Evolutionary conservation across 1,140 invertebrate species (phyloP).

Genomic region (Orius insidiosus): DNA sequence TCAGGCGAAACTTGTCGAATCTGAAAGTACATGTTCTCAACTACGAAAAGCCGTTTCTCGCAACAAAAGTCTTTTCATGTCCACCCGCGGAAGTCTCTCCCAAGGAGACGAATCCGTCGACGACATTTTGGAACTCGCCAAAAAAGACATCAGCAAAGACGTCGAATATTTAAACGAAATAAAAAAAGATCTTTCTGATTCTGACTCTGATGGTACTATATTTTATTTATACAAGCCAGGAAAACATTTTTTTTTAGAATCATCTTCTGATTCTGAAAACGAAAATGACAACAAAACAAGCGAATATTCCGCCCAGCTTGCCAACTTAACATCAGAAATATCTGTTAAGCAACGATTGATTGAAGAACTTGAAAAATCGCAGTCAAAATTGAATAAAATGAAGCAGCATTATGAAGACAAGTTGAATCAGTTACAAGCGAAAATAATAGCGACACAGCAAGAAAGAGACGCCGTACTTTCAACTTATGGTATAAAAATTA

Average conservation of each 20-base stretch:
- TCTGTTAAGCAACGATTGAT: constrained; percentile 84
- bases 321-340: constrained; percentile 74
- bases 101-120: constrained; percentile 8
- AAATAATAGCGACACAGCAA: constrained; percentile 76
- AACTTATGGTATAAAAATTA: constrained; percentile 29
- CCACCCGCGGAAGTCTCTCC: no score
- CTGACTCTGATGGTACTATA: constrained; percentile 20
- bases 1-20: constrained; percentile 68
- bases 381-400: constrained; percentile 65
- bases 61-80: constrained; percentile 3
- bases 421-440: constrained; percentile 65
- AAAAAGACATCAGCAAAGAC: constrained; percentile 26
- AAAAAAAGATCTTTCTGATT: constrained; percentile 26
- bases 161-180: no score
- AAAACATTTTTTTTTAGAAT: constrained; percentile 1
- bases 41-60: constrained; percentile 33
- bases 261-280: constrained; percentile 28
- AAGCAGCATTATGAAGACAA: constrained; percentile 89
- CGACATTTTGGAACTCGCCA: constrained; percentile 32
- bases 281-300: constrained; percentile 28
- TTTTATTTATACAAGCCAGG: neutral
- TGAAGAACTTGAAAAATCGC: constrained; percentile 78
- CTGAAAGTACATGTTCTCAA: constrained; percentile 68
- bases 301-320: constrained; percentile 47
- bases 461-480: constrained; percentile 86